Percentiles rank a stretch among this genome's conserved stretches.
Evolutionary conservation across 1,140 invertebrate genomes (phyloP).

Genomic region (Drosophila teissieri): DNA sequence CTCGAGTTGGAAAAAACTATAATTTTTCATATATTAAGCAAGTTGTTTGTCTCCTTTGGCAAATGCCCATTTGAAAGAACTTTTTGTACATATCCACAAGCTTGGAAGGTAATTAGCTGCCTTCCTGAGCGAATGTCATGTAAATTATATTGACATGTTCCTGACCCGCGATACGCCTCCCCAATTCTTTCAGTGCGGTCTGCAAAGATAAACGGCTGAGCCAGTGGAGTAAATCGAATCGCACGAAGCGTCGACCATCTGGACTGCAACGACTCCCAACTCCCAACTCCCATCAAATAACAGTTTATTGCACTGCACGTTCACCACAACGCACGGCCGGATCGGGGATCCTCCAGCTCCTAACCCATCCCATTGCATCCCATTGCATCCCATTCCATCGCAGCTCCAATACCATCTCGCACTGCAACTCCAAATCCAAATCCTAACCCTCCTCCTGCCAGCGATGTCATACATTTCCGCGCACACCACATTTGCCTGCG

Average conservation of each 20-base stretch:
- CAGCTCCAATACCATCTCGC: conserved; percentile 4
- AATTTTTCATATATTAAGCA: too few relatives aligned
- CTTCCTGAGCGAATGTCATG: not conserved
- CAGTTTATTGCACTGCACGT: conserved; percentile 69
- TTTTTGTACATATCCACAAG: too few relatives aligned
- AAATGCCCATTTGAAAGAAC: too few relatives aligned
- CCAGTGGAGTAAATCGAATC: conserved; percentile 18
- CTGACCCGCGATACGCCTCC: too few relatives aligned
- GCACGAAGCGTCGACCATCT: conserved; percentile 29
- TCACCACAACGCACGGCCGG: conserved; percentile 36
- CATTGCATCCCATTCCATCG: not conserved
- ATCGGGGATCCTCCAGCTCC: not conserved
- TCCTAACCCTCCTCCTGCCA: conserved; percentile 28
- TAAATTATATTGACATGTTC: not conserved
- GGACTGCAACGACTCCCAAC: conserved; percentile 64
- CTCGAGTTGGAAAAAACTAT: too few relatives aligned
- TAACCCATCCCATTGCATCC: conserved; percentile 5
- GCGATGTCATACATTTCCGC: conserved; percentile 42
- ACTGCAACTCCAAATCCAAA: conserved; percentile 12
- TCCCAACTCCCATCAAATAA: conserved; percentile 78
- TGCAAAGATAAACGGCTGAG: not conserved
- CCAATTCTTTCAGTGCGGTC: not conserved
- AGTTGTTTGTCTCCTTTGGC: too few relatives aligned
- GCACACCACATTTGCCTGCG: conserved; percentile 10
- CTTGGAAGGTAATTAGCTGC: too few relatives aligned